These are phyloP conservation scores for Drosophila mimetica DNA, from an alignment of 2,888 invertebrate species.

Conservation along the genomic window DNA sequence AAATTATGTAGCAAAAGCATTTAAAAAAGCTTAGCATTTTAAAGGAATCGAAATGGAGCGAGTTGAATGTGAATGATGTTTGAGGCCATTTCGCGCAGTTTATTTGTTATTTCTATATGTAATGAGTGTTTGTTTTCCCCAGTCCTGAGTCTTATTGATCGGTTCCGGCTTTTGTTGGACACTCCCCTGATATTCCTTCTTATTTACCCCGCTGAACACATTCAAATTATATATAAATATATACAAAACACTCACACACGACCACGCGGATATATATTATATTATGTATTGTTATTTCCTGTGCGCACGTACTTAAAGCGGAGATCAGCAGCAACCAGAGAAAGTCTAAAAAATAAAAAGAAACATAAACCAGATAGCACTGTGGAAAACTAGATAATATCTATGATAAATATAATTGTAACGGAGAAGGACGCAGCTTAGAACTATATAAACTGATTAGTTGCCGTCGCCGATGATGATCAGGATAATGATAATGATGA, in stretches of 20 bases:
- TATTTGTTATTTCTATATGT: slow-evolving; percentile 29
- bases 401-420: slow-evolving; percentile 56
- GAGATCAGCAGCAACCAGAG: slow-evolving; percentile 32
- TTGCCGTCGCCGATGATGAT: slow-evolving; percentile 20
- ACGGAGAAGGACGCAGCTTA: slow-evolving; percentile 42
- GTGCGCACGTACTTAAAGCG: slow-evolving; percentile 73
- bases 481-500: slow-evolving; percentile 1
- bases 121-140: slow-evolving; percentile 9
- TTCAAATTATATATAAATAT: slow-evolving; percentile 29
- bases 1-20: slow-evolving; percentile 39
- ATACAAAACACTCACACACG: slow-evolving; percentile 23
- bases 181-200: slow-evolving; percentile 10
- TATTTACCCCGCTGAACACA: slow-evolving; percentile 15
- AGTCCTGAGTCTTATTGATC: slow-evolving; percentile 2
- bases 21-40: slow-evolving; percentile 42
- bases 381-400: slow-evolving; percentile 72
- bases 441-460: slow-evolving; percentile 34
- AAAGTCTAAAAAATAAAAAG: slow-evolving; percentile 17
- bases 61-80: background rate
- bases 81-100: slow-evolving; percentile 24
- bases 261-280: slow-evolving; percentile 37
- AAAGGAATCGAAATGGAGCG: slow-evolving; percentile 6
- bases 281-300: slow-evolving; percentile 69
- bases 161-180: background rate
- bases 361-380: slow-evolving; percentile 49